phyloP scores from a whole-genome alignment of 2,113 vertebrate species.

The Morphnarchus princeps region DNA sequence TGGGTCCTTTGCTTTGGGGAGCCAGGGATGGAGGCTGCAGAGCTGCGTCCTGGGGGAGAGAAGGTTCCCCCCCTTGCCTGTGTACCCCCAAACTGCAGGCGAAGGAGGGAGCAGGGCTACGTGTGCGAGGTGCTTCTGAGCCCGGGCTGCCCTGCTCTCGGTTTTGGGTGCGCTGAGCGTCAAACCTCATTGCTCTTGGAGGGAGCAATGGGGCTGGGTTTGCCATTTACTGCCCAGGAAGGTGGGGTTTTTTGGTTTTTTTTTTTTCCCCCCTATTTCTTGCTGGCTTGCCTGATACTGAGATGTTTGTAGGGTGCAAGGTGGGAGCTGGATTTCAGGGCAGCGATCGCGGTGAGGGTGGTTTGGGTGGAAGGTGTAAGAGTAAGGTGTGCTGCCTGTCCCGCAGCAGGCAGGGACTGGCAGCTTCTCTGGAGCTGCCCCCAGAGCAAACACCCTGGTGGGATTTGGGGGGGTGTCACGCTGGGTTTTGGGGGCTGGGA shows the following conservation, averaged over 20 bases:
- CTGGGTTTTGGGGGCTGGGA: neutral
- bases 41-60: too few relatives aligned
- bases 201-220: neutral
- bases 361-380: rapidly evolving
- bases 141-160: neutral
- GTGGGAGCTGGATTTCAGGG: neutral
- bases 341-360: neutral
- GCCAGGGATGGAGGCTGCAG: neutral
- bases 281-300: neutral
- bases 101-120: neutral
- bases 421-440: too few relatives aligned
- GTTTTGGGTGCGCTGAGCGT: neutral
- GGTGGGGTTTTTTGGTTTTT: neutral
- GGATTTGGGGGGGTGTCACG: neutral
- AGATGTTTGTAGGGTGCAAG: neutral
- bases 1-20: neutral
- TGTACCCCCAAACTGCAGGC: neutral
- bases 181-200: neutral
- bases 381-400: too few relatives aligned
- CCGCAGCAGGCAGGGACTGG: too few relatives aligned
- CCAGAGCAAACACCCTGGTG: neutral
- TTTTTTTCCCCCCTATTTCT: neutral
- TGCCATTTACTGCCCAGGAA: neutral
- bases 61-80: neutral
- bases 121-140: neutral